phyloP scores from a whole-genome alignment of 2,797 vertebrate species.

The Peromyscus attwateri region DNA sequence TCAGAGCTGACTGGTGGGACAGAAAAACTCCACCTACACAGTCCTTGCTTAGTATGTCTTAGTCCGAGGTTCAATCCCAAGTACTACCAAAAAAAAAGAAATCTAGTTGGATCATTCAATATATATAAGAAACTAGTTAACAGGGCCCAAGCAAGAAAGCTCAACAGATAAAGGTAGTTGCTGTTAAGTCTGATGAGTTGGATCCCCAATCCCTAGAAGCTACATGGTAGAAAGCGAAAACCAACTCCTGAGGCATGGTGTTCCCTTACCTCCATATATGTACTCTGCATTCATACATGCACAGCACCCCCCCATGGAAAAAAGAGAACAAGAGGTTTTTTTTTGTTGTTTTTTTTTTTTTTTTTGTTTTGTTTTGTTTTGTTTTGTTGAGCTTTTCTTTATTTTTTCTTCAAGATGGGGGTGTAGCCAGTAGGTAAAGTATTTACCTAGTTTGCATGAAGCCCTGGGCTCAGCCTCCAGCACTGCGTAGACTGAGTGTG shows the following conservation, averaged over 20 bases:
- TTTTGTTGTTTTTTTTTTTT: no score
- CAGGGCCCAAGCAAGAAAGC: neutral
- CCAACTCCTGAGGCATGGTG: no score
- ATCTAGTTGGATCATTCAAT: neutral
- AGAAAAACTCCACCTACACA: neutral
- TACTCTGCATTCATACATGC: accelerated
- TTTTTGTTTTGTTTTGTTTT: no score
- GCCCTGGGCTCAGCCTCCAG: neutral
- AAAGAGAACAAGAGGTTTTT: no score
- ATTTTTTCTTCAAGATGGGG: neutral
- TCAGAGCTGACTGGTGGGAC: neutral
- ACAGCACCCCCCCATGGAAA: neutral
- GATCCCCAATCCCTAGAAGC: neutral
- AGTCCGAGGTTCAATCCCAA: neutral
- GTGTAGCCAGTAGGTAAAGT: neutral
- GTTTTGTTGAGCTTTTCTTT: conserved; percentile 54
- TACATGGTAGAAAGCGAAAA: neutral
- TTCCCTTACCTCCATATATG: neutral
- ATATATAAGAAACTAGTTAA: neutral
- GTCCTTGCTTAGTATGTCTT: neutral
- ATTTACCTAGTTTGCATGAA: neutral
- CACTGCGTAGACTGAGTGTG: neutral
- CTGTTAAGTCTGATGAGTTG: neutral
- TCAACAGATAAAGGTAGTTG: neutral
- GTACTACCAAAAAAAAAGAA: neutral